Evolutionary conservation across 2,113 vertebrate genomes (phyloP).

Genomic region (Gobiocypris rarus): DNA sequence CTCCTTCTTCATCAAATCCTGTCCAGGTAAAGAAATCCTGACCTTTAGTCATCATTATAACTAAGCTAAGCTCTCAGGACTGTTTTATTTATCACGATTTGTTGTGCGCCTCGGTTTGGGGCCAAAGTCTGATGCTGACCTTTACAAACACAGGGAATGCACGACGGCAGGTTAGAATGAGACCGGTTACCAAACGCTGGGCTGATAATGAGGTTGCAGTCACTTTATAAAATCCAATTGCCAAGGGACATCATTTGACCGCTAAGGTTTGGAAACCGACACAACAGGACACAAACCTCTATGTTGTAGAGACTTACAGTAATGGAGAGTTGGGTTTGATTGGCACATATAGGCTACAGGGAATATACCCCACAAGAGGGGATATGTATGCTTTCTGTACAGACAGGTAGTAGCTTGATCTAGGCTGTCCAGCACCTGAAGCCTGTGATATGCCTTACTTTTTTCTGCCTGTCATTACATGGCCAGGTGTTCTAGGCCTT

Average conservation of each 20-base stretch:
- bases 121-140: not conserved
- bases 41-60: conserved; percentile 30
- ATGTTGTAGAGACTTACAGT: not conserved
- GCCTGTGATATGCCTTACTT: not conserved
- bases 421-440: not conserved
- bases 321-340: not conserved
- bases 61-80: conserved; percentile 3
- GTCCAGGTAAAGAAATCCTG: not conserved
- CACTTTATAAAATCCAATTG: conserved; percentile 11
- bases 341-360: not conserved
- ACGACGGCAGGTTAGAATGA: not conserved
- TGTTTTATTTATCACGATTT: conserved; percentile 35
- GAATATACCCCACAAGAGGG: not conserved
- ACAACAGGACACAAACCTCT: conserved; percentile 1
- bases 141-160: conserved; percentile 22
- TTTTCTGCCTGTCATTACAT: not conserved
- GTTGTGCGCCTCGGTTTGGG: not conserved
- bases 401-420: not conserved
- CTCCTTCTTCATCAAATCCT: not conserved
- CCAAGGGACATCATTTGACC: conserved; percentile 10
- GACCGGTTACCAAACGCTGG: not conserved
- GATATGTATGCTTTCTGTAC: not conserved
- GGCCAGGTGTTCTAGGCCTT: not conserved
- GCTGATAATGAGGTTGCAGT: conserved; percentile 11
- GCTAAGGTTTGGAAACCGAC: not conserved